A percentile compares a stretch with the other conserved stretches of the same genome.
Evolutionary conservation across 1,140 invertebrate genomes (phyloP).

Genomic region (Pomacea maculata): DNA sequence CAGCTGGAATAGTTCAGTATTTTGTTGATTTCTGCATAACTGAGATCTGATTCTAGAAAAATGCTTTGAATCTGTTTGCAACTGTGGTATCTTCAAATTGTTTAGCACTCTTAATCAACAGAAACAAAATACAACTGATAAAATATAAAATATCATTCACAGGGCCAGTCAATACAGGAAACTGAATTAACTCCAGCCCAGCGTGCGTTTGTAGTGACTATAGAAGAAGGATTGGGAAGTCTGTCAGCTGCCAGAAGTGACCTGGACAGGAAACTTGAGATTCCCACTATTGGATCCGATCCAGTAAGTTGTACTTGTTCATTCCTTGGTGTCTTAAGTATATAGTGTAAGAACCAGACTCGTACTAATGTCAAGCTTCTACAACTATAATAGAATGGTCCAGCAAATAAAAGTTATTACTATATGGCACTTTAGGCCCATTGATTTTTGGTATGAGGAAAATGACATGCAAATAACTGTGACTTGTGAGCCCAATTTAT

Average conservation of each 20-base stretch:
- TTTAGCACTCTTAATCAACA: not conserved
- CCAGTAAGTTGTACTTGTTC: constrained; percentile 49
- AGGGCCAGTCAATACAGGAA: constrained; percentile 51
- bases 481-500: too few relatives aligned
- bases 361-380: too few relatives aligned
- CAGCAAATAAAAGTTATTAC: too few relatives aligned
- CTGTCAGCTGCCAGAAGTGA: constrained; percentile 87
- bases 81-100: not conserved
- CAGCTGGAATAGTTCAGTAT: too few relatives aligned
- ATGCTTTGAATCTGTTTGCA: too few relatives aligned
- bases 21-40: too few relatives aligned
- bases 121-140: not conserved
- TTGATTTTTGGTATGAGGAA: too few relatives aligned
- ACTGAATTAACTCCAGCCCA: constrained; percentile 86
- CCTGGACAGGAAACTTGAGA: constrained; percentile 75
- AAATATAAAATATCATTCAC: not conserved
- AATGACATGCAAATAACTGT: too few relatives aligned
- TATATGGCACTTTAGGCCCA: too few relatives aligned
- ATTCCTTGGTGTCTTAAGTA: not conserved
- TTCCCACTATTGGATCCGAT: constrained; percentile 83
- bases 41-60: too few relatives aligned
- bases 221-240: constrained; percentile 80
- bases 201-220: constrained; percentile 88
- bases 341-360: too few relatives aligned
- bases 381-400: too few relatives aligned